Conservation (phyloP, 2,113 vertebrate genomes). For the Microcebus murinus region DNA sequence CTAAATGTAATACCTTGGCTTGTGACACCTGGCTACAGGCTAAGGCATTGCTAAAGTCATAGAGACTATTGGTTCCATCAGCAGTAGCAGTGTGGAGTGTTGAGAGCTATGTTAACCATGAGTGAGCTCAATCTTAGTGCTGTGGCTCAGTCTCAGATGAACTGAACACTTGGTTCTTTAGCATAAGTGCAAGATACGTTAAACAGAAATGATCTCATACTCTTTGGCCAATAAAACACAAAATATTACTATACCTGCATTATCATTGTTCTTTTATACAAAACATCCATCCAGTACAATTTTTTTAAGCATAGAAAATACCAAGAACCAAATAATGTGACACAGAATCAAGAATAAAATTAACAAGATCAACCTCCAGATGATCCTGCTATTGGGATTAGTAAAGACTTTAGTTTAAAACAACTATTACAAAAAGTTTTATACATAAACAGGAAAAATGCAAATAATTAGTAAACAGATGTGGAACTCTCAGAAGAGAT, state of each 20-base stretch:
- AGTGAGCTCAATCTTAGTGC: not conserved
- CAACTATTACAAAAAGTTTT: not conserved
- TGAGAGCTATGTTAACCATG: not conserved
- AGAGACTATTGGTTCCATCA: not conserved
- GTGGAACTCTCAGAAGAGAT: not conserved
- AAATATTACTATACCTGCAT: not conserved
- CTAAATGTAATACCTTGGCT: not conserved
- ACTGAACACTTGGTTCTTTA: not conserved
- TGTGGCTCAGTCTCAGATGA: not conserved
- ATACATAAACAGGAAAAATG: not conserved
- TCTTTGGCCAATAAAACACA: not conserved
- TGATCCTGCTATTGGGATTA: not conserved
- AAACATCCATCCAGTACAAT: not conserved
- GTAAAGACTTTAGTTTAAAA: not conserved
- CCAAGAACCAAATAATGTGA: not conserved
- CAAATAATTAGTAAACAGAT: not conserved
- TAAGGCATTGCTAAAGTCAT: not conserved
- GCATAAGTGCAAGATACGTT: not conserved
- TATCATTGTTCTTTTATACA: not conserved
- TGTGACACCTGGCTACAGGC: not conserved
- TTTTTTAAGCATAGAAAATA: not conserved
- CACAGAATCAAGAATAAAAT: not conserved
- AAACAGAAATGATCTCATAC: not conserved
- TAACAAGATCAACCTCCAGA: not conserved
- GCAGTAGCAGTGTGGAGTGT: not conserved